Evolutionary conservation across 1,140 invertebrate species (phyloP).

Genomic region (Delia radicum): DNA sequence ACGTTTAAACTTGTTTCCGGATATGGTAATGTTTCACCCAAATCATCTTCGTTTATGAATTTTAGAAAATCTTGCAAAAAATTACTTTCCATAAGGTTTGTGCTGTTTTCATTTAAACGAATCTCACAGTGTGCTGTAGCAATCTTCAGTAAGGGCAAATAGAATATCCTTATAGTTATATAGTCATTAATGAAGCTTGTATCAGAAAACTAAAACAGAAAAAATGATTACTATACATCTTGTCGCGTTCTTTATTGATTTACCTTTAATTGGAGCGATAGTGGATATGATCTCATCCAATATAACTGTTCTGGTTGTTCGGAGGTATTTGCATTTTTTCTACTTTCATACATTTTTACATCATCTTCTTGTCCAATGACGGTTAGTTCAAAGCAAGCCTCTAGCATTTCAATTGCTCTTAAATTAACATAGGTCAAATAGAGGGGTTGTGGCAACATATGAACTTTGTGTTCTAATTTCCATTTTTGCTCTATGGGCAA

Average conservation of each 20-base stretch:
- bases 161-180: slow-evolving; percentile 7
- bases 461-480: slow-evolving; percentile 72
- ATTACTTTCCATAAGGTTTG: slow-evolving; percentile 24
- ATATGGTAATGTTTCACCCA: slow-evolving; percentile 61
- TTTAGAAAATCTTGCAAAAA: slow-evolving; percentile 66
- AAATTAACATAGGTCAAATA: slow-evolving; percentile 88
- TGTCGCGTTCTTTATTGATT: neutral
- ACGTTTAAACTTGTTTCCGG: slow-evolving; percentile 6
- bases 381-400: slow-evolving; percentile 63
- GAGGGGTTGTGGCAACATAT: slow-evolving; percentile 76
- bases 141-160: slow-evolving; percentile 7
- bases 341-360: neutral
- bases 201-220: neutral
- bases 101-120: slow-evolving; percentile 12
- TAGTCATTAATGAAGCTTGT: neutral
- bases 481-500: slow-evolving; percentile 76
- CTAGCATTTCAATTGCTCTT: slow-evolving; percentile 79
- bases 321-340: neutral
- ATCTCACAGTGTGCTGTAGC: slow-evolving; percentile 5
- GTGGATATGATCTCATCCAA: slow-evolving; percentile 14
- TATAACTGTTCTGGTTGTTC: neutral
- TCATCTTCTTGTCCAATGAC: slow-evolving; percentile 71
- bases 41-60: slow-evolving; percentile 76
- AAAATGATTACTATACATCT: neutral
- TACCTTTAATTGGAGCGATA: slow-evolving; percentile 21